These are phyloP conservation scores for Euzophera pinguis DNA, from an alignment of 2,888 invertebrate species.

Conservation along the genomic window DNA sequence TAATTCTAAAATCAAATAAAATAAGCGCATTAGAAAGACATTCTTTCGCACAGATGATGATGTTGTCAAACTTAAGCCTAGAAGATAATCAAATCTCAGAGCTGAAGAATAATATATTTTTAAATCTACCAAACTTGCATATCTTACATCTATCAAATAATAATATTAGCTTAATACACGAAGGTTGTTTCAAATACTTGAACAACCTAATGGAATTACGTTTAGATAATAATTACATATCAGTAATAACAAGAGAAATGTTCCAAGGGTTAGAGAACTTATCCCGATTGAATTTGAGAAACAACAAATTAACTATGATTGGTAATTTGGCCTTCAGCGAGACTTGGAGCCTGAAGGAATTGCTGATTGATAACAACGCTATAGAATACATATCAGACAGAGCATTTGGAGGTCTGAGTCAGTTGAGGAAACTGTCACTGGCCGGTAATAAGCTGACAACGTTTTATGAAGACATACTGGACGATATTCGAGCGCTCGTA, in stretches of 20 bases:
- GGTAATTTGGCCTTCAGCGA: conserved; percentile 90
- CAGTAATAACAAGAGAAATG: conserved; percentile 87
- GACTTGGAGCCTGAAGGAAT: conserved; percentile 84
- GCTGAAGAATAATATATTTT: conserved; percentile 86
- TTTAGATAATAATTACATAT: conserved; percentile 87
- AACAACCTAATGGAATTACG: conserved; percentile 88
- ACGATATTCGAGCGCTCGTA: conserved; percentile 83
- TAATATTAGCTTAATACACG: conserved; percentile 90
- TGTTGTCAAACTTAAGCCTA: conserved; percentile 84
- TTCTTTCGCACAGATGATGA: conserved; percentile 86
- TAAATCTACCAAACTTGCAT: conserved; percentile 84
- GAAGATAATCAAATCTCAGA: conserved; percentile 88
- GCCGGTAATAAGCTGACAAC: conserved; percentile 86
- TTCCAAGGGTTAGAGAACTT: conserved; percentile 87
- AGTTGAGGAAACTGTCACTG: conserved; percentile 84
- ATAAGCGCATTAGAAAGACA: conserved; percentile 83
- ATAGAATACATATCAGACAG: conserved; percentile 86
- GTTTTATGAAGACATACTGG: conserved; percentile 86
- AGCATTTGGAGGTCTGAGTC: conserved; percentile 87
- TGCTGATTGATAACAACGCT: conserved; percentile 84
- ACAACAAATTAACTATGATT: conserved; percentile 87
- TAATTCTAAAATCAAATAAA: conserved; percentile 84
- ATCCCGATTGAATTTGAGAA: conserved; percentile 84
- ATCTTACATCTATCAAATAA: conserved; percentile 91
- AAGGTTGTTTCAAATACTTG: conserved; percentile 89